Base-by-base conservation (phyloP, 2,797 vertebrate genomes). In the Tragelaphus oryx region DNA sequence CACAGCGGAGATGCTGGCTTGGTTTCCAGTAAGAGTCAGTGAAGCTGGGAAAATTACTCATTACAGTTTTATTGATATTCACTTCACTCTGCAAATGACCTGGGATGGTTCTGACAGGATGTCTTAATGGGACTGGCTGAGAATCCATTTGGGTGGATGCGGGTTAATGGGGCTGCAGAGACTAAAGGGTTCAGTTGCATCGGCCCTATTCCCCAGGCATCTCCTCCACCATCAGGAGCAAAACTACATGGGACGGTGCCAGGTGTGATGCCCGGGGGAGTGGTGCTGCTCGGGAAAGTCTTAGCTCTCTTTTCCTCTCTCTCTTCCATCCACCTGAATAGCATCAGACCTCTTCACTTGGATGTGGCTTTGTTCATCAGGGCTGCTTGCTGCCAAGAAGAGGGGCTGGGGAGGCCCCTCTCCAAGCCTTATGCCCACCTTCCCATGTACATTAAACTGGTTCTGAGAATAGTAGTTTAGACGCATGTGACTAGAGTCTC, bases 11-110 rank as follows among this genome's bases (percentile, higher is more conserved):
- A 97, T 8, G 89, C 96, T 96, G 97, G 96, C 93, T 97, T 97
- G 96, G 86, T 97, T 98, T 98, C 98, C 98, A 98, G 98, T 97
- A 98, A 98, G 98, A 98, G 98, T 96, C 48, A 2, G 84, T 75
- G 93, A 86, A 97, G 98, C 97, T 98, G 98, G 98, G 98, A 97
- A 98, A 97, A 98, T 97, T 94, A 97, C 97, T 98, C 97, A 96
- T 98, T 98, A 98, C 95, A 96, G 95, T 97, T 97, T 96, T 98
- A 98, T 98, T 98, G 98, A 98, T 98, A 97, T 97, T 98, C 97
- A 96, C 95, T 98, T 98, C 97, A 48, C 97, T 98, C 96, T 94
- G 97, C 97, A 97, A 96, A 97, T 97, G 97, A 96, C 94, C 12
- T 97, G 96, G 95, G 91, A 55, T 89, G 60, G 65, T 92, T 93